Evolutionary conservation across 64 coral and sea anemone genomes (phyloP).

Genomic region (Catalaphyllia jardinei): DNA sequence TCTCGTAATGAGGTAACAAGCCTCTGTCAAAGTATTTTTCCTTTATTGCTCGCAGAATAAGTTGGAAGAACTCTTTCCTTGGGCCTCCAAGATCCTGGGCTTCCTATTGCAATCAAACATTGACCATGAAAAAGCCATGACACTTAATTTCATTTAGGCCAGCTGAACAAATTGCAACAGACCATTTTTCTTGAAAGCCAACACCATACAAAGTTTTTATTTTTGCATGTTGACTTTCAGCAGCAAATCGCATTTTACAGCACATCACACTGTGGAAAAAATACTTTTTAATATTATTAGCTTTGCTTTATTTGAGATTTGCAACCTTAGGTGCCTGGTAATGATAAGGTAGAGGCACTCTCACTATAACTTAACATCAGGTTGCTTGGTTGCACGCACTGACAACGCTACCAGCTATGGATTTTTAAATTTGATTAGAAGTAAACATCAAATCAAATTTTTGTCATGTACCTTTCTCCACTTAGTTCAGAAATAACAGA

Average conservation of each 20-base stretch:
- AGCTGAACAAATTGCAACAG: neutral
- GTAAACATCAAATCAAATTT: neutral
- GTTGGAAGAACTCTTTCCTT: conserved; percentile 3
- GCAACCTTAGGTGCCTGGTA: no score
- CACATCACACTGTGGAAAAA: neutral
- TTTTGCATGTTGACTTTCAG: neutral
- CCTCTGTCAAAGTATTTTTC: neutral
- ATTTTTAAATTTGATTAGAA: no score
- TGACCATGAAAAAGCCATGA: neutral
- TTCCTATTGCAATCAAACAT: neutral
- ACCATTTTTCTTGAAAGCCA: neutral
- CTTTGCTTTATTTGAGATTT: neutral
- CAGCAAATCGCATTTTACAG: neutral
- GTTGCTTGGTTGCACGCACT: neutral
- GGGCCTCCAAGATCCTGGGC: neutral
- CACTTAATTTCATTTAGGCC: neutral
- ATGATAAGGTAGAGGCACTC: neutral
- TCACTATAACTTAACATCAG: neutral
- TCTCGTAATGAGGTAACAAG: neutral
- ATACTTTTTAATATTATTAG: neutral
- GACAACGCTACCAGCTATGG: neutral
- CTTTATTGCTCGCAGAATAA: neutral
- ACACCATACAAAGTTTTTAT: neutral
- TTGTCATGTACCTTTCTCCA: neutral
- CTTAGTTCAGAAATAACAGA: no score